Conservation (phyloP, 2,113 vertebrate genomes). For the Xenopus tropicalis region DNA sequence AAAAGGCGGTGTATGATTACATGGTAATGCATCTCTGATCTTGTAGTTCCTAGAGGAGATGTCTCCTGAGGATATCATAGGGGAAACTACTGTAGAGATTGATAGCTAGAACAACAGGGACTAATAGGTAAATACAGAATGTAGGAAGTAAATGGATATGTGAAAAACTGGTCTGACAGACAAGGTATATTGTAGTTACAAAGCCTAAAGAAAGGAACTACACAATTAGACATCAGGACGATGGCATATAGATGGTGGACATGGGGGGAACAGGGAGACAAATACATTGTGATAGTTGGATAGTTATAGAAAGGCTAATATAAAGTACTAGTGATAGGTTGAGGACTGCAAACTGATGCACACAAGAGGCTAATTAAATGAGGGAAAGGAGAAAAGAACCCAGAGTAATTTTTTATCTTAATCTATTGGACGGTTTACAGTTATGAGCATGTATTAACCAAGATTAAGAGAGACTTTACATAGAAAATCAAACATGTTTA, state of each 20-base stretch:
- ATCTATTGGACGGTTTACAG: too few relatives aligned
- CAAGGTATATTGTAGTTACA: slow-evolving; percentile 27
- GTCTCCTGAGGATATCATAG: slow-evolving; percentile 13
- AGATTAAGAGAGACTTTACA: too few relatives aligned
- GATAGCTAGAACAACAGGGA: slow-evolving; percentile 38
- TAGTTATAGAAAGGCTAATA: slow-evolving; percentile 30
- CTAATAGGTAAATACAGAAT: slow-evolving; percentile 42
- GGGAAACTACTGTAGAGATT: slow-evolving; percentile 27
- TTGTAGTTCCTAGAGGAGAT: slow-evolving; percentile 36
- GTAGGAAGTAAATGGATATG: slow-evolving; percentile 32
- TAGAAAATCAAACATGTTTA: too few relatives aligned
- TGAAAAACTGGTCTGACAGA: slow-evolving; percentile 38
- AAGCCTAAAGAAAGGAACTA: slow-evolving; percentile 18
- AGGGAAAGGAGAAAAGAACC: slow-evolving; percentile 15
- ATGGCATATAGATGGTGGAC: slow-evolving; percentile 24
- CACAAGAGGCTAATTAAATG: slow-evolving; percentile 32
- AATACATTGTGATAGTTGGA: slow-evolving; percentile 16
- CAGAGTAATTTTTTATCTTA: background rate
- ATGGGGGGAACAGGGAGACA: background rate
- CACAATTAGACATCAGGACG: slow-evolving; percentile 33
- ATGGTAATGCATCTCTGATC: slow-evolving; percentile 16
- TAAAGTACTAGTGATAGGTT: slow-evolving; percentile 34
- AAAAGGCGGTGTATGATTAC: too few relatives aligned
- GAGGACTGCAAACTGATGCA: slow-evolving; percentile 28
- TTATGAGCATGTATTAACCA: too few relatives aligned